These are phyloP conservation scores for Mechanitis messenoides DNA, from an alignment of 2,888 invertebrate genomes.

Conservation along the genomic window DNA sequence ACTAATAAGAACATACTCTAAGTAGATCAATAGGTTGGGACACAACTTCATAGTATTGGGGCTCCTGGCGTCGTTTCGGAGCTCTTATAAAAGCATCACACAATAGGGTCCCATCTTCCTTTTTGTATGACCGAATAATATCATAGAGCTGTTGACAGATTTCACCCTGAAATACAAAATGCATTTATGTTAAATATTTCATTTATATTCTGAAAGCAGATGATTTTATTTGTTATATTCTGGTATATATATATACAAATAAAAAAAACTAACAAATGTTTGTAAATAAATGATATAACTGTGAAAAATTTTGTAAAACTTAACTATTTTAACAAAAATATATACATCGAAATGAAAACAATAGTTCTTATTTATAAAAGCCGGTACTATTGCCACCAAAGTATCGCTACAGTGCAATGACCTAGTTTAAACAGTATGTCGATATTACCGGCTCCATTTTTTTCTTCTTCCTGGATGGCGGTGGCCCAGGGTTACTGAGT, in stretches of 20 bases:
- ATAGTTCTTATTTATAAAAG: background rate
- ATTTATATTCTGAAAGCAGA: too few relatives aligned
- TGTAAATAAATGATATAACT: too few relatives aligned
- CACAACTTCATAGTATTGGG: conserved; percentile 94
- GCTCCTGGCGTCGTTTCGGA: conserved; percentile 94
- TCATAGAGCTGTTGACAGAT: conserved; percentile 95
- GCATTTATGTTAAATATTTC: too few relatives aligned
- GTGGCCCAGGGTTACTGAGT: conserved; percentile 63
- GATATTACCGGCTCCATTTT: conserved; percentile 82
- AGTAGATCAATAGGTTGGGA: conserved; percentile 96
- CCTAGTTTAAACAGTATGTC: background rate
- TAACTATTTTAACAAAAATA: too few relatives aligned
- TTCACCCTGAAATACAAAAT: conserved; percentile 78
- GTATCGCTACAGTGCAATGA: conserved; percentile 27
- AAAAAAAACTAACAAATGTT: too few relatives aligned
- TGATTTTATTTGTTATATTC: too few relatives aligned
- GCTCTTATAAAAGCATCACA: conserved; percentile 97
- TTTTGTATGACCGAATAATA: conserved; percentile 91
- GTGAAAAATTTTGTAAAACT: too few relatives aligned
- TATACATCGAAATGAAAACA: background rate
- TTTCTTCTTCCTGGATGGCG: conserved; percentile 77
- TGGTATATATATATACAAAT: too few relatives aligned
- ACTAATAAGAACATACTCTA: conserved; percentile 63
- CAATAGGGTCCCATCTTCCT: conserved; percentile 91
- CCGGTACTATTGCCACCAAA: background rate